Evolutionary conservation across 30 jellyfish, hydroid and myxozoan genomes (phyloP).

Genomic region (Catostylus mosaicus): DNA sequence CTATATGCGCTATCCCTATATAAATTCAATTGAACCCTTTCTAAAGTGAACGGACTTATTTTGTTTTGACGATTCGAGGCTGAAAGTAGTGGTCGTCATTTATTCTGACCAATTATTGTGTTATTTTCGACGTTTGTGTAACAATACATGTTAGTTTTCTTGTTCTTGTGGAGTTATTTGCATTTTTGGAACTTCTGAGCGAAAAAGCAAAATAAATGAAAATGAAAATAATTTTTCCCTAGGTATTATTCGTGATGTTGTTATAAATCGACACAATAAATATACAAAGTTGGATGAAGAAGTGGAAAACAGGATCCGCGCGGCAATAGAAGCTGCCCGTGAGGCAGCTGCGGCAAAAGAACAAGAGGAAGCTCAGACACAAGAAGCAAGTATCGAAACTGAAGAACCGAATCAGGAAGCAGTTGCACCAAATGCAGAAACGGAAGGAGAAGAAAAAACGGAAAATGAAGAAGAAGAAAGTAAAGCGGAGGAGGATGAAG

Average conservation of each 20-base stretch:
- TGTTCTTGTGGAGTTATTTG: no score
- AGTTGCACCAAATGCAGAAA: constrained; percentile 27
- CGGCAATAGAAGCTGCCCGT: constrained; percentile 83
- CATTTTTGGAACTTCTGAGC: no score
- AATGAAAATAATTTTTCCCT: constrained; percentile 1
- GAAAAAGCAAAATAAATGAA: no score
- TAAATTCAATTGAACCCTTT: no score
- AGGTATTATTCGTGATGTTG: constrained; percentile 88
- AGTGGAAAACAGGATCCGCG: constrained; percentile 76
- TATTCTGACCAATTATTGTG: no score
- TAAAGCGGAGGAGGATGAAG: constrained; percentile 44
- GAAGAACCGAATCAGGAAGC: constrained; percentile 23
- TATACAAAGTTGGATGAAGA: constrained; percentile 73
- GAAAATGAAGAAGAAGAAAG: constrained; percentile 31
- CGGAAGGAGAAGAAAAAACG: constrained; percentile 20
- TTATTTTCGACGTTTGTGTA: no score
- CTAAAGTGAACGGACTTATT: no score
- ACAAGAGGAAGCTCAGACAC: constrained; percentile 33
- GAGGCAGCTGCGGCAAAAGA: constrained; percentile 65
- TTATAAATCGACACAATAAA: constrained; percentile 45
- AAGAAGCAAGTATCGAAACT: background rate
- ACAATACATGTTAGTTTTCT: no score
- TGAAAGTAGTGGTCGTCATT: no score
- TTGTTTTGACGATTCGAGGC: no score
- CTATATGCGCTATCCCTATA: no score